phyloP scores from a whole-genome alignment of 2,797 vertebrate genomes.

The Nasua narica region DNA sequence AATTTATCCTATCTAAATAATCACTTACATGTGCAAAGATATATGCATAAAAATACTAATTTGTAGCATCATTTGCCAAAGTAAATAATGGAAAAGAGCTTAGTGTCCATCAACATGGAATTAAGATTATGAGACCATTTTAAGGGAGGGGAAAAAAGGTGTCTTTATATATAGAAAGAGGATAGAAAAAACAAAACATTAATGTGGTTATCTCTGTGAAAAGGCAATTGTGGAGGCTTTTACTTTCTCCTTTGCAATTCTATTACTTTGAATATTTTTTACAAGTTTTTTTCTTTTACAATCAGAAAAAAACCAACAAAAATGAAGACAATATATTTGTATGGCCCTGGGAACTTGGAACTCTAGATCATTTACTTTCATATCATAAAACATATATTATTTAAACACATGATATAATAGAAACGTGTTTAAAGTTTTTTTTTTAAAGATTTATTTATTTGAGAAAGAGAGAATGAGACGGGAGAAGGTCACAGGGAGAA shows the following conservation, averaged over 20 bases:
- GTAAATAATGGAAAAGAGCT: background rate
- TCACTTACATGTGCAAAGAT: background rate
- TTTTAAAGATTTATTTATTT: no score
- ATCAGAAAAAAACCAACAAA: background rate
- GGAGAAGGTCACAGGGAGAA: no score
- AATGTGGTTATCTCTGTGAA: background rate
- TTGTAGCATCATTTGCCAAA: background rate
- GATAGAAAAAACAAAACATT: background rate
- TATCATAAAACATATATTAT: background rate
- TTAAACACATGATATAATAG: constrained; percentile 5
- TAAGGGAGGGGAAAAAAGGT: background rate
- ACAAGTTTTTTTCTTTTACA: constrained; percentile 2
- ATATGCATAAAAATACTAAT: background rate
- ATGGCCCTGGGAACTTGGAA: background rate
- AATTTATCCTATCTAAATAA: background rate
- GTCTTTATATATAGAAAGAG: background rate
- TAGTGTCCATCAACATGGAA: background rate
- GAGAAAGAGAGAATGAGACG: no score
- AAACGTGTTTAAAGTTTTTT: background rate
- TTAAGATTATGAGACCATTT: background rate
- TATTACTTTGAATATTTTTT: background rate
- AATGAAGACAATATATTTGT: background rate
- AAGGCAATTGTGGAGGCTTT: background rate
- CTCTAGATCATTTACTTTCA: background rate
- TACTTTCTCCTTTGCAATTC: background rate